Conservation (phyloP, 2,888 invertebrate species). For the Rosalia funebris region DNA sequence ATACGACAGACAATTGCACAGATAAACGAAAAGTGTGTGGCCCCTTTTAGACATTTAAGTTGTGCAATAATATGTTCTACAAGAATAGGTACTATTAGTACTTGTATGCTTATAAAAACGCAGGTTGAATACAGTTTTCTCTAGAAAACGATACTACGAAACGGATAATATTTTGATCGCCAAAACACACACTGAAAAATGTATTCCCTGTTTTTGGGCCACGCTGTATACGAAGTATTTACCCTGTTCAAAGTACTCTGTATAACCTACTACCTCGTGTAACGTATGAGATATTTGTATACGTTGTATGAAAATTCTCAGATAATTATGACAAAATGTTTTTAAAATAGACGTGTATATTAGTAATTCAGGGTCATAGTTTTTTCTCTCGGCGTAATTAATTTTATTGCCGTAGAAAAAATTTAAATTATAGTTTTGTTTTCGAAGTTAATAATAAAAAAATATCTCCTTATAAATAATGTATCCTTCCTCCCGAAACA, state of each 20-base stretch:
- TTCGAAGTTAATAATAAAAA: conserved; percentile 4
- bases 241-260: not conserved
- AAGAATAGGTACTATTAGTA: too few relatives aligned
- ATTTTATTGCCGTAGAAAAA: conserved; percentile 19
- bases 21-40: too few relatives aligned
- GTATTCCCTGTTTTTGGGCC: not conserved
- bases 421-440: conserved; percentile 23
- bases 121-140: too few relatives aligned
- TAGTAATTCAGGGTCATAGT: conserved; percentile 19
- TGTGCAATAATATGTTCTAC: too few relatives aligned
- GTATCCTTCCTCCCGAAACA: not conserved
- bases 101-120: too few relatives aligned
- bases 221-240: not conserved
- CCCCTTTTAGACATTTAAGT: too few relatives aligned
- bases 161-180: not conserved
- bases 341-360: conserved; percentile 21
- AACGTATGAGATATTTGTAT: not conserved
- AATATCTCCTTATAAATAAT: conserved; percentile 16
- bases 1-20: too few relatives aligned
- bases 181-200: not conserved
- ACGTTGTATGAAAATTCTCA: not conserved
- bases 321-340: conserved; percentile 17
- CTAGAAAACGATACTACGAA: too few relatives aligned
- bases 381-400: conserved; percentile 8
- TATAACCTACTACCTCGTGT: too few relatives aligned